A percentile compares a stretch with the other conserved stretches of the same genome.
These are phyloP conservation scores for Pyralis farinalis DNA, from an alignment of 2,888 invertebrate genomes.

Conservation along the genomic window DNA sequence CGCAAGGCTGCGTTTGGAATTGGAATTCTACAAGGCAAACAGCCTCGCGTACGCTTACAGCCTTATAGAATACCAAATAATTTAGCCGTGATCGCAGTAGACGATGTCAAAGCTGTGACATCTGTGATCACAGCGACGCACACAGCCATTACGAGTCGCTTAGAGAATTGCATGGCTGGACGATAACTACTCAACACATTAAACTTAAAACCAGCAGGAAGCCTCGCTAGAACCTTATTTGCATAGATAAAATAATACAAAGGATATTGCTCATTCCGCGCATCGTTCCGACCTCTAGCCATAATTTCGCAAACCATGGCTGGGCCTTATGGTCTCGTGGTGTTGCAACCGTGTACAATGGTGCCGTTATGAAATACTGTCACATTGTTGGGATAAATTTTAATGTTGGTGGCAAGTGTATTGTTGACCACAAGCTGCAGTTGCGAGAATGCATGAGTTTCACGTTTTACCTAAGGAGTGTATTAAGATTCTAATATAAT, in stretches of 20 bases:
- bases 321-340: slow-evolving; percentile 41
- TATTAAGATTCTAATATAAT: too few species aligned
- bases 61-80: too few species aligned
- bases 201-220: background rate
- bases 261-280: slow-evolving; percentile 41
- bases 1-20: too few species aligned
- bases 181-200: slow-evolving; percentile 6
- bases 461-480: too few species aligned
- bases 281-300: slow-evolving; percentile 42
- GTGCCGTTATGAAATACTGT: slow-evolving; percentile 39
- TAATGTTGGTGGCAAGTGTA: slow-evolving; percentile 25
- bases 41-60: too few species aligned
- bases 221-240: slow-evolving; percentile 22
- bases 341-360: slow-evolving; percentile 41
- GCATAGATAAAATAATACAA: slow-evolving; percentile 44
- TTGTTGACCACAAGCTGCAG: slow-evolving; percentile 14
- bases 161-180: too few species aligned
- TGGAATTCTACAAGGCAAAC: too few species aligned
- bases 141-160: too few species aligned
- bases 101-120: too few species aligned
- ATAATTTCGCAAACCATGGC: slow-evolving; percentile 47
- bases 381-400: slow-evolving; percentile 36
- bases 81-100: too few species aligned
- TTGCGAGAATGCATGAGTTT: too few species aligned
- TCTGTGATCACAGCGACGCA: too few species aligned